A percentile compares a stretch with the other conserved stretches of the same genome.
phyloP scores from a whole-genome alignment of 2,113 vertebrate species.

The Cromileptes altivelis region DNA sequence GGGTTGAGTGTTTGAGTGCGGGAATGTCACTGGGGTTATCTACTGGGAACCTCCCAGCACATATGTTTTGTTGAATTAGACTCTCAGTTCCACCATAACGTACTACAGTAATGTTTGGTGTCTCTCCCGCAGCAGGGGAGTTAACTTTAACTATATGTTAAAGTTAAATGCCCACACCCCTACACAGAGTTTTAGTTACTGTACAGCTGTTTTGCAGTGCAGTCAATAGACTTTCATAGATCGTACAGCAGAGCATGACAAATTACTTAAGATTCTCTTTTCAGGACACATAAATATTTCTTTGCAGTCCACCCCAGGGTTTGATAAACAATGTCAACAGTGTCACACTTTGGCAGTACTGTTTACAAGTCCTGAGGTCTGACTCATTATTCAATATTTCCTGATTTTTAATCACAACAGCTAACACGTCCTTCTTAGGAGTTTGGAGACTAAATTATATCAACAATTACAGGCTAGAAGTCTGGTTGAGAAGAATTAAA shows the following conservation, averaged over 20 bases:
- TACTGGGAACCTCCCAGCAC: constrained; percentile 42
- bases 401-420: neutral
- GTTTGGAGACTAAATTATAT: neutral
- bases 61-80: constrained; percentile 52
- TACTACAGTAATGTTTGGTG: neutral
- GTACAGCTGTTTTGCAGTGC: neutral
- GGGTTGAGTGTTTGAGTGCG: constrained; percentile 47
- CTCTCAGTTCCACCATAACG: neutral
- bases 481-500: neutral
- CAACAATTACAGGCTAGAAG: neutral
- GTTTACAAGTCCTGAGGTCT: neutral
- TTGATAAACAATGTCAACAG: neutral
- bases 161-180: neutral
- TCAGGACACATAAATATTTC: neutral
- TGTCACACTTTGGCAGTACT: neutral
- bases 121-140: neutral
- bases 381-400: neutral
- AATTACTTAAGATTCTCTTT: neutral
- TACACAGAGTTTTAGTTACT: neutral
- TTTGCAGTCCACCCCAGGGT: neutral
- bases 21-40: constrained; percentile 61
- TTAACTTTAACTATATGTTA: neutral
- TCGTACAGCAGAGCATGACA: neutral
- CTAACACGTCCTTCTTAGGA: neutral
- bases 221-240: neutral